Evolutionary conservation across 2,888 invertebrate genomes (phyloP), one percentile per base, ranked within the genome.

Genomic region (Philhelius pedissequus): DNA sequence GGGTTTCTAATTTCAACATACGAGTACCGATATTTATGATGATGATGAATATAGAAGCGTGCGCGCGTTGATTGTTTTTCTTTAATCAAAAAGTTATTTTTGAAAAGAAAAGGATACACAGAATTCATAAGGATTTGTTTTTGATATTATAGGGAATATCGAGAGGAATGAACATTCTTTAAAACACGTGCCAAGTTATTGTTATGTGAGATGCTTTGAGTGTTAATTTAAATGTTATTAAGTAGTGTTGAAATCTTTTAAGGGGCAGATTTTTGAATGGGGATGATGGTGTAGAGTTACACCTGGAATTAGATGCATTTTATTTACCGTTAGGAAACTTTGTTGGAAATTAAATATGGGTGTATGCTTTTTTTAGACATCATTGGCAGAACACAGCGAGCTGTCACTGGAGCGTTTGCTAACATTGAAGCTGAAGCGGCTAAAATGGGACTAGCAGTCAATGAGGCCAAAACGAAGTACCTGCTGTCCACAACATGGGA

Each of bases 181-280:
- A 78, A 9, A 89, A 89, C 89, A 88, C 89, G 89, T 89, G 87
- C 88, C 88, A 87, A 78, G 87, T 38, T 68, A 83, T 83, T 80
- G 71, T 80, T 71, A 11, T 30, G 30, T 30, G 50, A 27, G 38
- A 70, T 70, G 70, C n/a, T 45, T 64, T 58, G 70, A 80, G 84
- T 80, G 84, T 80, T 84, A 84, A 84, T 84, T 80, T 80, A 80
- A 84, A 80, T 71, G 50, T 75, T 75, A 73, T 71, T 70, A 70
- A 84, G 84, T 80, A 84, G 84, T 80, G 80, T 75, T 76, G 79
- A 79, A 83, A 70, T 50, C 22, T 45, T 50, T n/a, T 35, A 73
- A 48, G 48, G n/a, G 6, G 48, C 50, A 45, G 5, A 30, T 0
- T 20, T 20, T 20, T 20, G 18, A 13, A 22, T 18, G 11, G 3